These are phyloP conservation scores for Narcine bancroftii DNA, from an alignment of 2,113 vertebrate genomes.

Conservation along the genomic window DNA sequence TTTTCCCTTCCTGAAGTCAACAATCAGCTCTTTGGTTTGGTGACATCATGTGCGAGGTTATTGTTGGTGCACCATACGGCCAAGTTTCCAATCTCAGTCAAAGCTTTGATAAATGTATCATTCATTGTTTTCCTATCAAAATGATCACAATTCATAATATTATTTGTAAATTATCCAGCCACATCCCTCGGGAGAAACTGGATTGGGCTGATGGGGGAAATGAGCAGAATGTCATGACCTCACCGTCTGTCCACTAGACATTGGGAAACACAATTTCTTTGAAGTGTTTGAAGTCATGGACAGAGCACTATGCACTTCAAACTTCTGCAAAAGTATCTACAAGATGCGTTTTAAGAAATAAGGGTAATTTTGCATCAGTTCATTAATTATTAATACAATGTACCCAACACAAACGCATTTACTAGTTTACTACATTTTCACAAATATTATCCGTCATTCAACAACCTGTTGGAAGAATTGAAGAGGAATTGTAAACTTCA, in stretches of 20 bases:
- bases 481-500: neutral
- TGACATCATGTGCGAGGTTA: no score
- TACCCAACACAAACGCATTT: neutral
- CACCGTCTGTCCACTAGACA: neutral
- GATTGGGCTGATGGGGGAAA: neutral
- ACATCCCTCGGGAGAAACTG: neutral
- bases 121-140: neutral
- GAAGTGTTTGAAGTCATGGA: neutral
- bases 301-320: neutral
- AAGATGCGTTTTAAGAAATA: neutral
- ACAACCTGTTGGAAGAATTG: neutral
- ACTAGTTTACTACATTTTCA: neutral
- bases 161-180: neutral
- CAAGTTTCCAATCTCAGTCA: no score
- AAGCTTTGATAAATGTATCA: neutral
- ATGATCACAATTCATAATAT: neutral
- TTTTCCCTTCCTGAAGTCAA: no score
- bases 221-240: neutral
- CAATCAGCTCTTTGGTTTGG: no score
- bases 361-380: neutral
- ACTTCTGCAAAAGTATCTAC: neutral
- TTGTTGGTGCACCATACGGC: no score
- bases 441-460: neutral
- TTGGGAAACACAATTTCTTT: neutral
- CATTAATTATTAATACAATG: neutral